These are phyloP conservation scores for Ophiothrix spiculata DNA, from an alignment of 35 echinoderm and acorn worm species.

Conservation along the genomic window DNA sequence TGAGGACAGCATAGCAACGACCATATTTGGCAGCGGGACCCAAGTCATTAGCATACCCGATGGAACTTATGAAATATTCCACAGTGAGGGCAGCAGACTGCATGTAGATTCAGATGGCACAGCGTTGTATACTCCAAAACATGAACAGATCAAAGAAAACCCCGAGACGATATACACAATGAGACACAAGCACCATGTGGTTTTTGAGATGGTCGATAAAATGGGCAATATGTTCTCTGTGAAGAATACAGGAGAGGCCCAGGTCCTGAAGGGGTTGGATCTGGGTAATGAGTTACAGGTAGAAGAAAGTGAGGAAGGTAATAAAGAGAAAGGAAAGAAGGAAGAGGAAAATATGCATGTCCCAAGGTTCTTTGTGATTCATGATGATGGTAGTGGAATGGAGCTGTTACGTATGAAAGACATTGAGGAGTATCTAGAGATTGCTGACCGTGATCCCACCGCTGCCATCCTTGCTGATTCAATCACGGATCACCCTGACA, in stretches of 20 bases:
- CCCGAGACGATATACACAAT: slow-evolving; percentile 52
- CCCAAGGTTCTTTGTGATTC: slow-evolving; percentile 87
- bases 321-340: slow-evolving; percentile 26
- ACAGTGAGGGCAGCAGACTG: slow-evolving; percentile 71
- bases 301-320: background rate
- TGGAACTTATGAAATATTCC: slow-evolving; percentile 92
- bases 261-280: slow-evolving; percentile 19
- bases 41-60: slow-evolving; percentile 86
- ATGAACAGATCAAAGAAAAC: slow-evolving; percentile 26
- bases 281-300: background rate
- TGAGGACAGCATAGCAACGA: slow-evolving; percentile 88
- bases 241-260: slow-evolving; percentile 68
- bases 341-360: slow-evolving; percentile 29
- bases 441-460: slow-evolving; percentile 69
- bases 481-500: slow-evolving; percentile 81
- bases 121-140: slow-evolving; percentile 50
- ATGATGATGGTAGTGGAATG: slow-evolving; percentile 85
- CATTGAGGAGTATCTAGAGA: slow-evolving; percentile 51
- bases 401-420: slow-evolving; percentile 74
- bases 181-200: slow-evolving; percentile 52
- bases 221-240: slow-evolving; percentile 65
- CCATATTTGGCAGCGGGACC: slow-evolving; percentile 92
- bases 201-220: slow-evolving; percentile 53
- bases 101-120: slow-evolving; percentile 59
- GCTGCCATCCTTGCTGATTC: slow-evolving; percentile 82